These are phyloP conservation scores for Corythaeola cristata DNA, from an alignment of 2,113 vertebrate species.

Conservation along the genomic window DNA sequence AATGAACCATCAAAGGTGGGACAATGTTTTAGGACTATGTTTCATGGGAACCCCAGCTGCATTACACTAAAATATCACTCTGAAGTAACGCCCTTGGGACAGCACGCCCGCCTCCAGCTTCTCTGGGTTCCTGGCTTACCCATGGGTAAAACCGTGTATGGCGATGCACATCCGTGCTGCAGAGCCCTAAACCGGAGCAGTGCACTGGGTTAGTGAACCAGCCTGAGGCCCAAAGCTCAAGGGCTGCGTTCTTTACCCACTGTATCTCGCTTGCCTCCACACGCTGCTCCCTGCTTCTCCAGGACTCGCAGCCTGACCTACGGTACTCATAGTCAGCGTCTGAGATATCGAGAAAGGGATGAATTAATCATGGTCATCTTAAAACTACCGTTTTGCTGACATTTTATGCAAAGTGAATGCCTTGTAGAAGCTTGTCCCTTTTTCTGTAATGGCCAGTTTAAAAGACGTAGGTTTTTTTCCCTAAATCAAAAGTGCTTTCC, in stretches of 20 bases:
- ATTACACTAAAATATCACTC: not conserved
- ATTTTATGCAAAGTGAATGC: not conserved
- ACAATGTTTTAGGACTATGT: not conserved
- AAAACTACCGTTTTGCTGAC: not conserved
- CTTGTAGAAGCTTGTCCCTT: not conserved
- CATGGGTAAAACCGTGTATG: rapidly evolving
- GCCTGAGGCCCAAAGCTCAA: not conserved
- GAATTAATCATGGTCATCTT: not conserved
- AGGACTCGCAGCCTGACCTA: not conserved
- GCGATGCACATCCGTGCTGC: not conserved
- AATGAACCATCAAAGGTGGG: not conserved
- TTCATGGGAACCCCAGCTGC: not conserved
- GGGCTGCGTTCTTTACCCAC: not conserved
- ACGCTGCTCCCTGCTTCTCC: not conserved
- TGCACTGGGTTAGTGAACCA: not conserved
- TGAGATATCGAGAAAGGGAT: not conserved
- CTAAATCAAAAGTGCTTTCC: not conserved
- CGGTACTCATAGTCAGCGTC: not conserved
- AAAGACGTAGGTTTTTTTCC: not conserved
- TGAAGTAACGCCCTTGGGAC: not conserved
- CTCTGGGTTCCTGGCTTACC: not conserved
- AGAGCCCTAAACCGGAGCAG: not conserved
- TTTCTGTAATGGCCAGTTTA: not conserved
- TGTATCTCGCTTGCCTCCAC: not conserved
- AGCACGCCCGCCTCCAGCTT: not conserved